These are phyloP conservation scores for Chionomys nivalis DNA, from an alignment of 2,113 vertebrate species.

Conservation along the genomic window DNA sequence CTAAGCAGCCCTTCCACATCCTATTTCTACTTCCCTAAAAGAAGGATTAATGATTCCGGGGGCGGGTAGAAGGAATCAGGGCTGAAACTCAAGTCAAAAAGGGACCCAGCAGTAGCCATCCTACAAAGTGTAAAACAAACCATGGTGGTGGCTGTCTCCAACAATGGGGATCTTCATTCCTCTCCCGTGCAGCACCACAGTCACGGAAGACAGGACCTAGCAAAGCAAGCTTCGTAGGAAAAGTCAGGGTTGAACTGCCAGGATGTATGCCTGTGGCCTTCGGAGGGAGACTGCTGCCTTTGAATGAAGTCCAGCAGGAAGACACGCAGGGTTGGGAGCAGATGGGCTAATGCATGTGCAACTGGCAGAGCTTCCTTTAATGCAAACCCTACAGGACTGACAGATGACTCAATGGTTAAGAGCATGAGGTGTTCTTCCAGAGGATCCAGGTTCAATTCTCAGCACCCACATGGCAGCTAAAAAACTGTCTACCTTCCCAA, in stretches of 20 bases:
- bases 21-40: not conserved
- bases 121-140: not conserved
- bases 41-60: not conserved
- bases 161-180: not conserved
- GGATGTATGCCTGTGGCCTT: accelerated
- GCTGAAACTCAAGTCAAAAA: not conserved
- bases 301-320: not conserved
- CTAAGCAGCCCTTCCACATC: not conserved
- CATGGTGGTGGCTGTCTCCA: not conserved
- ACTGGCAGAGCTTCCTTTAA: not conserved
- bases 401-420: not conserved
- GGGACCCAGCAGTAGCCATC: not conserved
- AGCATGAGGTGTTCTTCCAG: not conserved
- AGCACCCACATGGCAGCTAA: not conserved
- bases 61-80: accelerated
- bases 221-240: not conserved
- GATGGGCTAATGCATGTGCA: not conserved
- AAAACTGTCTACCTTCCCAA: not conserved
- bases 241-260: not conserved
- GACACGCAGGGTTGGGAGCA: not conserved
- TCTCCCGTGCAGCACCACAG: accelerated
- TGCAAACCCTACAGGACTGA: not conserved
- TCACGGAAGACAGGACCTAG: not conserved
- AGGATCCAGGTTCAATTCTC: not conserved
- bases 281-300: not conserved